These are phyloP conservation scores for Emys orbicularis DNA, from an alignment of 2,797 vertebrate species.

Conservation along the genomic window DNA sequence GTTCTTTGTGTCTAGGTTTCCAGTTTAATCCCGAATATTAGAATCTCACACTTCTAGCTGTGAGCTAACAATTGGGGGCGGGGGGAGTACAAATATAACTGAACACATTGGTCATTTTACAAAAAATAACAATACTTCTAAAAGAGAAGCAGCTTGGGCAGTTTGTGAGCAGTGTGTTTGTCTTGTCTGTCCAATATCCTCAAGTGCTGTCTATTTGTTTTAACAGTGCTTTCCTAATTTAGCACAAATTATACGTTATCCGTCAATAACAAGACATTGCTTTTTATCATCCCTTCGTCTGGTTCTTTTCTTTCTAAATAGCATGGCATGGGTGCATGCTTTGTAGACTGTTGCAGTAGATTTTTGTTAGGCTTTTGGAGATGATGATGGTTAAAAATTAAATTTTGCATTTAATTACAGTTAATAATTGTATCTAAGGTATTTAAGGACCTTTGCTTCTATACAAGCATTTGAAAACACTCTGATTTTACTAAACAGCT, in stretches of 20 bases:
- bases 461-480: background rate
- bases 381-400: background rate
- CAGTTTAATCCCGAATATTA: background rate
- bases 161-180: background rate
- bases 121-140: background rate
- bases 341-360: background rate
- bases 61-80: background rate
- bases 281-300: background rate
- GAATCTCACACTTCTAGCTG: background rate
- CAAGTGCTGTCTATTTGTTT: background rate
- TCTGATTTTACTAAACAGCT: background rate
- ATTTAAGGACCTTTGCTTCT: background rate
- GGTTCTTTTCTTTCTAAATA: background rate
- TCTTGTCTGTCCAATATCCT: background rate
- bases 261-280: background rate
- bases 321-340: background rate
- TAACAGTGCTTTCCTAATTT: background rate
- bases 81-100: background rate
- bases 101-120: background rate
- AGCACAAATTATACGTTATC: background rate
- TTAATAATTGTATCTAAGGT: background rate
- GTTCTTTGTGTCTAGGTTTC: background rate
- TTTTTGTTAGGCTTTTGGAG: background rate
- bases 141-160: background rate
- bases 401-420: background rate